Evolutionary conservation across 1,140 invertebrate species (phyloP).

Genomic region (Homarus americanus): DNA sequence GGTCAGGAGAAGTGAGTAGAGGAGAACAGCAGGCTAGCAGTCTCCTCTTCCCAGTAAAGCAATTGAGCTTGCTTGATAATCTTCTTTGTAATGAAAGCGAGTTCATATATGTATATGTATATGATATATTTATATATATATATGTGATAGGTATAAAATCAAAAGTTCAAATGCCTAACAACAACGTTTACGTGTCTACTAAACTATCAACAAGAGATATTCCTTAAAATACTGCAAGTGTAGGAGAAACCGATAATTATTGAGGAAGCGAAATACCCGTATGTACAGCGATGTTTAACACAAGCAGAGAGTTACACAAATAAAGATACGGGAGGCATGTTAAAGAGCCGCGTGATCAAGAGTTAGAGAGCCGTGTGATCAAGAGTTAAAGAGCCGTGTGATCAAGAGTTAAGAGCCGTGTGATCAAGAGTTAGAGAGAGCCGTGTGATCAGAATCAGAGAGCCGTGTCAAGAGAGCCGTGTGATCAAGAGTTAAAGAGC

Average conservation of each 20-base stretch:
- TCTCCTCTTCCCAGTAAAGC: slow-evolving; percentile 56
- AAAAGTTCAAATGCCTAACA: slow-evolving; percentile 69
- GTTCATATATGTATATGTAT: slow-evolving; percentile 69
- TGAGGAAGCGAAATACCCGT: slow-evolving; percentile 69
- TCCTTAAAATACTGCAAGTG: slow-evolving; percentile 57
- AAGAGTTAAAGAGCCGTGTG: no score
- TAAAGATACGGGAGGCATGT: slow-evolving; percentile 28
- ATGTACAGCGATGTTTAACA: slow-evolving; percentile 66
- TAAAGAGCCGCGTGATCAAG: no score
- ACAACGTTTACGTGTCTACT: slow-evolving; percentile 64
- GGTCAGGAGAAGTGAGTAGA: neutral
- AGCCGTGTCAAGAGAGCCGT: no score
- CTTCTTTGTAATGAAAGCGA: slow-evolving; percentile 65
- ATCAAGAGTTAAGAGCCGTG: neutral
- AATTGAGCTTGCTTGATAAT: slow-evolving; percentile 59
- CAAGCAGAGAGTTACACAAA: slow-evolving; percentile 17
- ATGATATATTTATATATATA: slow-evolving; percentile 63
- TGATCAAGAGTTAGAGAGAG: no score
- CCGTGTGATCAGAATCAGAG: no score
- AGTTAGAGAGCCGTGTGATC: no score
- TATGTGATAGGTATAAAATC: slow-evolving; percentile 71
- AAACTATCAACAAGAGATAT: slow-evolving; percentile 70
- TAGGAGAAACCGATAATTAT: slow-evolving; percentile 60
- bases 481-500: no score
- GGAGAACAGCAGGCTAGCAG: neutral